phyloP scores from a whole-genome alignment of 2,888 invertebrate genomes.

The Amaurobius ferox region DNA sequence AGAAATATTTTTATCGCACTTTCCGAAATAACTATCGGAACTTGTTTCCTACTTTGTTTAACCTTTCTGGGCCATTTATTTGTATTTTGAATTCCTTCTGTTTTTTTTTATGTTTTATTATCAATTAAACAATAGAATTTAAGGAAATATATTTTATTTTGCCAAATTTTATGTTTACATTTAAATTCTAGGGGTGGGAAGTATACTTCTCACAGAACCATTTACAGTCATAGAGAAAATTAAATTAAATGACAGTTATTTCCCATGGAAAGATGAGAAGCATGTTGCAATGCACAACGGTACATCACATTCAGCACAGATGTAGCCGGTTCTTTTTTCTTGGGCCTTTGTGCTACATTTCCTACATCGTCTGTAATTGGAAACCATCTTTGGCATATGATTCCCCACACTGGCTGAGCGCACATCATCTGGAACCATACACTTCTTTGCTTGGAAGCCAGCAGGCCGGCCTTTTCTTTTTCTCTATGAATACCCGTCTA shows the following conservation, averaged over 20 bases:
- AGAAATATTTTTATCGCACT: too few species aligned
- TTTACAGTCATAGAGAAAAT: neutral
- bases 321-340: neutral
- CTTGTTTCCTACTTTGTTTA: too few species aligned
- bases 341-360: constrained; percentile 16
- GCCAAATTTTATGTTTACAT: constrained; percentile 2
- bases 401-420: neutral
- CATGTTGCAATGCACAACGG: neutral
- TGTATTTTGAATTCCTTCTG: constrained; percentile 7
- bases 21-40: too few species aligned
- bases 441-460: constrained; percentile 20
- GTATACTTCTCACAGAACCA: constrained; percentile 4
- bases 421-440: neutral
- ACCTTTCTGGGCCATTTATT: constrained; percentile 9
- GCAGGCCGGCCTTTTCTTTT: neutral
- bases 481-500: neutral
- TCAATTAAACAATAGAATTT: too few species aligned
- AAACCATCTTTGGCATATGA: constrained; percentile 14
- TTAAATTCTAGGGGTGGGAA: neutral
- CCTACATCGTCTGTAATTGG: constrained; percentile 18
- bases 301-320: neutral
- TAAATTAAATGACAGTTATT: neutral
- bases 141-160: constrained; percentile 2
- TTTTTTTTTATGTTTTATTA: too few species aligned
- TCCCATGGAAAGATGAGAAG: neutral